These are phyloP conservation scores for Alaudala cheleensis DNA, from an alignment of 2,113 vertebrate genomes.

Conservation along the genomic window DNA sequence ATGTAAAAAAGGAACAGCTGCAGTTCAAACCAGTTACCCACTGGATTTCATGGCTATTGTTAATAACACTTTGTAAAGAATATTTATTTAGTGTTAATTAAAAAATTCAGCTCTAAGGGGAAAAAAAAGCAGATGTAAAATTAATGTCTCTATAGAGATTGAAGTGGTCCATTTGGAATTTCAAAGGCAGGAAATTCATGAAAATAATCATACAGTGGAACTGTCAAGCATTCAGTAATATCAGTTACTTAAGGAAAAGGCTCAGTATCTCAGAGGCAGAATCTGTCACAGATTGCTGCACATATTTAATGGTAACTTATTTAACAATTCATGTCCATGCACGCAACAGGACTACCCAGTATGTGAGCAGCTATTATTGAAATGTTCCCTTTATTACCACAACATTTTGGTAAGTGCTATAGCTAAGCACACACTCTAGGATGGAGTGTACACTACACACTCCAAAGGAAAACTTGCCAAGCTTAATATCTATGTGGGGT, in stretches of 20 bases:
- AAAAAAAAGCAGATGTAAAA: not conserved
- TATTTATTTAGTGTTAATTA: conserved; percentile 42
- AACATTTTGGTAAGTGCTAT: not conserved
- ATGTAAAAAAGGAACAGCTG: not conserved
- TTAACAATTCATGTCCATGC: not conserved
- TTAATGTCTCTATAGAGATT: not conserved
- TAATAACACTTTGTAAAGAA: conserved; percentile 23
- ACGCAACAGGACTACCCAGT: not conserved
- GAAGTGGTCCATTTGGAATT: conserved; percentile 11
- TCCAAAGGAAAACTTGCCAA: not conserved
- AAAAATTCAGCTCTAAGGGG: not conserved
- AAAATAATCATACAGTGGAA: not conserved
- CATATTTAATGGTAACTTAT: not conserved
- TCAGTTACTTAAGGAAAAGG: conserved; percentile 1
- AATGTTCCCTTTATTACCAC: not conserved
- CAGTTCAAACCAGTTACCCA: not conserved
- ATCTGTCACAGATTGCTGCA: not conserved
- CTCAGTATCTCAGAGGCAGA: not conserved
- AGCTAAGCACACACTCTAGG: not conserved
- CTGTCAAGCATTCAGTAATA: not conserved
- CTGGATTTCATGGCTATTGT: conserved; percentile 1
- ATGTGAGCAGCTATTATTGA: not conserved
- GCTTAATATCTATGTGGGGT: not conserved
- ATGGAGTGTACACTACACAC: no score
- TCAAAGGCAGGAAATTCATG: conserved; percentile 40